Evolutionary conservation across 2,797 vertebrate genomes (phyloP).

Genomic region (Aulostomus chinensis): DNA sequence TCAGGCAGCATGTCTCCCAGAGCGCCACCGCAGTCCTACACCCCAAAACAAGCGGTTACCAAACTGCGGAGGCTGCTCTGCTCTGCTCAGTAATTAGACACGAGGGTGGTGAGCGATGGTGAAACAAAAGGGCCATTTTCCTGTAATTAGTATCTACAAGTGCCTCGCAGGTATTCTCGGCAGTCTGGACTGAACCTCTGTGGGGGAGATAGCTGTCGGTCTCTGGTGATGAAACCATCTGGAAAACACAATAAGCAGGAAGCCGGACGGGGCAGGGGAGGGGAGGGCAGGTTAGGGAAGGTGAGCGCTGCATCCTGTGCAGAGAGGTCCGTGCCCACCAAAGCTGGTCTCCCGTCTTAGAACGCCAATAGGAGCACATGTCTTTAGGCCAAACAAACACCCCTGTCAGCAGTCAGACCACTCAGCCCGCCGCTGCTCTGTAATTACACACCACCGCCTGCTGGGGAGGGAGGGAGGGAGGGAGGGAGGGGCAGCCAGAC

Average conservation of each 20-base stretch:
- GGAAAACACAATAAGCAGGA: constrained; percentile 49
- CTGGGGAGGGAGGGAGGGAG: constrained; percentile 12
- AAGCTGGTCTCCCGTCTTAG: constrained; percentile 34
- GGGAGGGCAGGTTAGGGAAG: constrained; percentile 28
- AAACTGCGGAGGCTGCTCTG: constrained; percentile 30
- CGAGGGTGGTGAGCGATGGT: constrained; percentile 36
- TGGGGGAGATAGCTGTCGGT: constrained; percentile 19
- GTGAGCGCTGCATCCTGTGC: constrained; percentile 48
- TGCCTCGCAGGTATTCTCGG: constrained; percentile 44
- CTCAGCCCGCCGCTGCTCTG: constrained; percentile 44
- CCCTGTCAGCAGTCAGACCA: constrained; percentile 57
- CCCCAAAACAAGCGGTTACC: constrained; percentile 30
- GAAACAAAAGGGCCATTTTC: constrained; percentile 52
- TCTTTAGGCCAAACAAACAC: constrained; percentile 51
- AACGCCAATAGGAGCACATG: constrained; percentile 36
- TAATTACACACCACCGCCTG: constrained; percentile 64
- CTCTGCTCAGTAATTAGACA: constrained; percentile 52
- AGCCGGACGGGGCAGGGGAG: constrained; percentile 1
- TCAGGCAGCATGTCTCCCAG: no score
- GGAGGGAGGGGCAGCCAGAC: constrained; percentile 15
- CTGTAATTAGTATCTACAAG: constrained; percentile 49
- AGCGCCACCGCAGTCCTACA: not conserved
- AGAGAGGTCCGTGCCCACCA: constrained; percentile 21
- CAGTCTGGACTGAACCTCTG: constrained; percentile 29
- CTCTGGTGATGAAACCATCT: constrained; percentile 28